Evolutionary conservation across 2,888 invertebrate genomes (phyloP), one percentile per base, ranked within the genome.

Genomic region (Timandra comae): DNA sequence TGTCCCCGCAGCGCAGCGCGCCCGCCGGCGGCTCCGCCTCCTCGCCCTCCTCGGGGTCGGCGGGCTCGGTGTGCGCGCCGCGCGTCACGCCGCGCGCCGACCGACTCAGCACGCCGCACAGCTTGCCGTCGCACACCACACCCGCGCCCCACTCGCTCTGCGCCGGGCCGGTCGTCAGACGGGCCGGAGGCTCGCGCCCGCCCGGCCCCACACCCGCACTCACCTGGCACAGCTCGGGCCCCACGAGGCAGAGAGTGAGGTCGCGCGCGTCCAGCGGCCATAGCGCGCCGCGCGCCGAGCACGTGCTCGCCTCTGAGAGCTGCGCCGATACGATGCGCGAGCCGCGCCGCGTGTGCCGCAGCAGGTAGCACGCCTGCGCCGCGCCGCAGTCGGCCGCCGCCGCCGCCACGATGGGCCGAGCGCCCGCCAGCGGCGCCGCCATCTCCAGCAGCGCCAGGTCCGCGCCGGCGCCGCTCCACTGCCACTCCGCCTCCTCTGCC

Each of bases 61-160:
- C n/a, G n/a, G n/a, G n/a, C 5, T 9, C 11, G 5, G 28, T 7
- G 29, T 23, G 5, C 31, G 40, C 22, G 22, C 8, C 22, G 7
- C 8, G 7, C 22, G 16, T 41, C 39, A 8, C 24, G 24, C 24
- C 10, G 9, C 10, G 24, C 47, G 41, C 47, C 35, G 63, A 59
- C 27, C 56, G 55, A 44, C 66, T 63, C 53, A 76, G 40, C 51
- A 77, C 74, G 46, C 70, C 78, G 58, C 78, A 75, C 56, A 79
- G 61, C 60, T 66, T 67, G 49, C 77, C 77, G 35, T 46, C 64
- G 57, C 79, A 76, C 44, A 79, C 77, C 32, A 78, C 67, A 42
- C 74, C 79, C 21, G 71, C 64, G 29, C 79, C 79, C 52, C 71
- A 50, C 41, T 78, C 78, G 30, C 50, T 58, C 76, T 75, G 52